A percentile compares a stretch with the other conserved stretches of the same genome.
Conservation (phyloP, 1,140 invertebrate genomes). For the Drosophila jambulina region DNA sequence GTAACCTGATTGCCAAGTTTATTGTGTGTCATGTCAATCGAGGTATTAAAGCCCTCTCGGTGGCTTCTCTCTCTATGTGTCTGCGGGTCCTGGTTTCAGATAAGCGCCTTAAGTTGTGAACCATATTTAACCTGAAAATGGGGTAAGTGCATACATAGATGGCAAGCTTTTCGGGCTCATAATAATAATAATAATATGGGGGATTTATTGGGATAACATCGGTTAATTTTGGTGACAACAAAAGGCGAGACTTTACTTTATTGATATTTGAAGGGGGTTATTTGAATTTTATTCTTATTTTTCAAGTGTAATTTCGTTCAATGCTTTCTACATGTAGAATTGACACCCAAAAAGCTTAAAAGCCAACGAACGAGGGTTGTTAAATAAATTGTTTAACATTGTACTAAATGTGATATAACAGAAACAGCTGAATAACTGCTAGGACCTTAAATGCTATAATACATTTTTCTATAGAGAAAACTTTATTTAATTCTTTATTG, state of each 20-base stretch:
- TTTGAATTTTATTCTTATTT: not conserved
- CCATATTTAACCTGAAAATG: conserved; percentile 16
- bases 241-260: not conserved
- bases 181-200: not conserved
- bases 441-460: no score
- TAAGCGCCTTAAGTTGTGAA: conserved; percentile 31
- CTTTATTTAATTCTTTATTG: no score
- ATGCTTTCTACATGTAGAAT: not conserved
- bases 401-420: not conserved
- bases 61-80: conserved; percentile 5
- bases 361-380: not conserved
- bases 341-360: not conserved
- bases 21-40: conserved; percentile 64
- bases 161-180: not conserved
- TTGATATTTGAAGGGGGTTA: not conserved
- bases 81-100: not conserved
- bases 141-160: not conserved
- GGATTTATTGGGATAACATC: not conserved
- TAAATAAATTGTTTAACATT: not conserved
- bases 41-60: conserved; percentile 41
- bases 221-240: not conserved
- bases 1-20: conserved; percentile 63
- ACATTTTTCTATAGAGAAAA: no score
- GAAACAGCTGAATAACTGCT: no score
- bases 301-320: not conserved